Evolutionary conservation across 2,888 invertebrate species (phyloP).

Genomic region (Drosophila imparisetae): DNA sequence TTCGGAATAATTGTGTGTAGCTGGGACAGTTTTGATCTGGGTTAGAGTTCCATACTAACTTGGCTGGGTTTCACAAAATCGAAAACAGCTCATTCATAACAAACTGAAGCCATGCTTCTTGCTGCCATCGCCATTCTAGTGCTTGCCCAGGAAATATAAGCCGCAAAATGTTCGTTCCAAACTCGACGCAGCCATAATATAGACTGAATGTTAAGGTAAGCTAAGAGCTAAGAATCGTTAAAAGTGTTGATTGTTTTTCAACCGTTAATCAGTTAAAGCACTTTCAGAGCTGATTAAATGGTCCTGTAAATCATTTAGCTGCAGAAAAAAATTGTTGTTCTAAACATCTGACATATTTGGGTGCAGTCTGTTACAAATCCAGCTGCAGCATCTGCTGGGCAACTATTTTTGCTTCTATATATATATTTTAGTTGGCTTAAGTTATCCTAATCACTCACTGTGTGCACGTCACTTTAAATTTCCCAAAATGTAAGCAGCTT

Average conservation of each 20-base stretch:
- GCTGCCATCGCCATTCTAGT: background rate
- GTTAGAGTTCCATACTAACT: background rate
- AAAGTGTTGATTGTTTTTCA: background rate
- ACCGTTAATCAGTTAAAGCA: background rate
- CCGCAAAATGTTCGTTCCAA: too few relatives aligned
- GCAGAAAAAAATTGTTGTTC: background rate
- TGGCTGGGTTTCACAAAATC: background rate
- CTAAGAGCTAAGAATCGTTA: background rate
- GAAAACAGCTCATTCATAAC: background rate
- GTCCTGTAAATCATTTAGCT: background rate
- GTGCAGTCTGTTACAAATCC: background rate
- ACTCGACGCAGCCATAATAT: too few relatives aligned
- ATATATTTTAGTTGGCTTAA: slow-evolving; percentile 13
- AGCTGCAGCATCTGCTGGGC: background rate
- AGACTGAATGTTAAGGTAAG: background rate
- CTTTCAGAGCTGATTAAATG: background rate
- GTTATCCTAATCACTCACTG: slow-evolving; percentile 25
- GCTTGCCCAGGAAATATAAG: background rate
- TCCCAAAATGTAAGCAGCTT: slow-evolving; percentile 57
- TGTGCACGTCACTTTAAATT: slow-evolving; percentile 56
- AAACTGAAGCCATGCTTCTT: background rate
- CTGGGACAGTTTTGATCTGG: background rate
- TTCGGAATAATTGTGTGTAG: background rate
- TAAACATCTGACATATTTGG: background rate
- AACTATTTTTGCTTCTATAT: background rate